These are phyloP conservation scores for Fulica atra DNA, from an alignment of 2,113 vertebrate genomes.

Conservation along the genomic window DNA sequence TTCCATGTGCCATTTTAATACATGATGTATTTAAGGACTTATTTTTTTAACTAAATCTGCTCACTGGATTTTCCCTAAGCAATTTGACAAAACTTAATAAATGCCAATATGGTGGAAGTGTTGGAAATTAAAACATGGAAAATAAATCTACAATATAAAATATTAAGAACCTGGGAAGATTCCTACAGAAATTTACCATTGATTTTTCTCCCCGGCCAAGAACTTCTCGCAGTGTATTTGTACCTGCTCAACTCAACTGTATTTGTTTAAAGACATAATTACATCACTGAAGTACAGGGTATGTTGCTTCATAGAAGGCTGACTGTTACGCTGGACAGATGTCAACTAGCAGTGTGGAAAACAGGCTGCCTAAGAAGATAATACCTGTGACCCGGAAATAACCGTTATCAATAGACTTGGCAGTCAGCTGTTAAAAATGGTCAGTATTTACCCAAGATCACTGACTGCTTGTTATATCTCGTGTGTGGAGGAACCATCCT, in stretches of 20 bases:
- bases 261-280: neutral
- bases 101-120: neutral
- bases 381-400: neutral
- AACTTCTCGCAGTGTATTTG: neutral
- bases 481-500: rapidly evolving
- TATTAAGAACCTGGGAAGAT: neutral
- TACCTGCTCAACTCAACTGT: neutral
- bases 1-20: neutral
- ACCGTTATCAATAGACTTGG: neutral
- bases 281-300: neutral
- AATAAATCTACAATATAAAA: neutral
- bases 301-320: neutral
- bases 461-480: neutral
- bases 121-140: neutral
- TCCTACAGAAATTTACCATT: neutral
- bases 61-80: neutral
- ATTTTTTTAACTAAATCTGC: neutral
- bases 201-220: neutral
- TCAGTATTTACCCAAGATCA: neutral
- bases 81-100: neutral
- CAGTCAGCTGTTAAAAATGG: neutral
- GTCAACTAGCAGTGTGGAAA: neutral
- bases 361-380: neutral
- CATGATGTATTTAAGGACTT: neutral
- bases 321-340: neutral